Base-by-base conservation (phyloP, 2,888 invertebrate genomes). In the Hydrotaea cyrtoneurina region DNA sequence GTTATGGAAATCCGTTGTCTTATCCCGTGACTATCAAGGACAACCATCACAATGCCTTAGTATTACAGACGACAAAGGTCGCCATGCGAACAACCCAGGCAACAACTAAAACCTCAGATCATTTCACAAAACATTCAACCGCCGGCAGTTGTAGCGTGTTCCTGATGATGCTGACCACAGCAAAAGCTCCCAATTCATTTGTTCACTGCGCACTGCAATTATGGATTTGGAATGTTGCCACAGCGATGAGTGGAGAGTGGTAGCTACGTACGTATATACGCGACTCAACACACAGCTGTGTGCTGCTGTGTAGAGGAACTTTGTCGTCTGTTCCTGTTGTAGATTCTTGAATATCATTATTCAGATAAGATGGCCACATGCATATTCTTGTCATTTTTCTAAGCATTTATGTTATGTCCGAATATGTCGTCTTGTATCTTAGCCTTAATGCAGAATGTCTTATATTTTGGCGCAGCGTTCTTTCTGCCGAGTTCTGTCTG, bases 341-440 rank as follows among this genome's bases (percentile, higher is more conserved):
- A 87, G 87, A 87, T 87, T 86, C 80, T 75, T 82, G 80, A 74
- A 86, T 86, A 86, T 87, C 87, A 87, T 87, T 87, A 86, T 77
- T 87, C 86, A 87, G 87, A 87, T 87, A 87, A 86, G 86, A 69
- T 72, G 79, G 62, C 43, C 74, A 71, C 62, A 85, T 77, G 43
- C n/a, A 79, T 74, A 64, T 23, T 76, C 21, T 50, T 50, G 59
- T 69, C 64, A 50, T 69, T 73, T 79, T 82, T 82, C 85, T 85
- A 82, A 82, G 79, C 85, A 79, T 82, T 81, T 64, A 64, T 81
- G 82, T 31, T 31, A 31, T 7, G 31, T 31, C 31, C 31, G 7
- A 31, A 7, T 78, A 57, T 39, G 64, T 74, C 69, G 15, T 75
- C 66, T 36, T 76, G 17, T 26, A 43, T 4, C 23, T 10, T 31